Base-by-base conservation (phyloP, 2,113 vertebrate species). In the Triplophysa siluroides region DNA sequence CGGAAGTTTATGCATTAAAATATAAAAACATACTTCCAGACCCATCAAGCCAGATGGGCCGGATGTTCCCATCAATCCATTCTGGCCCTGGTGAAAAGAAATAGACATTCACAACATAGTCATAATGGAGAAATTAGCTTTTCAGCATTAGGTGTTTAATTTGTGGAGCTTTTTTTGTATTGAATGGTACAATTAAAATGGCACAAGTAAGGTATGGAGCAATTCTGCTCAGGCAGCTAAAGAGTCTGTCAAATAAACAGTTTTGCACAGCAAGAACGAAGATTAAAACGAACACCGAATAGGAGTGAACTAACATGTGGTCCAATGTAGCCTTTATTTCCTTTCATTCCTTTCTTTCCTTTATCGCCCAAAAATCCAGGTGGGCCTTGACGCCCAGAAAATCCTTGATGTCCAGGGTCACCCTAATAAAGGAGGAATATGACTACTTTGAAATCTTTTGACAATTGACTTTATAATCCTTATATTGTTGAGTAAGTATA, bases 31-130 rank as follows among this genome's bases (percentile, higher is more conserved):
- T 83, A 94, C 95, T 88, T 84, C 83, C 69, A 88, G 60, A 84
- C 94, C 94, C 67, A 83, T 85, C 74, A 88, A 77, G 68, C 95
- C 95, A 0, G 84, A 33, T 58, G 87, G 79, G 81, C 95, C 95
- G 0, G 75, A 66, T 56, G 84, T 80, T 52, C 95, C 93, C 0
- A 82, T 85, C 76, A 94, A 84, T 7, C 94, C 94, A 0, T 76
- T 79, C 78, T 92, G 91, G 68, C 94, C 94, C 95, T 95, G 78
- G 73, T 24, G 77, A 86, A 83, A 8, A 84, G n/a, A 80, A 2
- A 0, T 45, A 24, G 2, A 75, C 18, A 6, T 38, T 38, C 33
- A 38, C 33, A 38, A 38, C 33, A 38, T 1, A 38, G 6, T 6
- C 33, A 38, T 38, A 38, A 38, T 6, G 33, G 33, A 7, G 1